phyloP scores from a whole-genome alignment of 1,140 invertebrate species.

The Centruroides sculpturatus region DNA sequence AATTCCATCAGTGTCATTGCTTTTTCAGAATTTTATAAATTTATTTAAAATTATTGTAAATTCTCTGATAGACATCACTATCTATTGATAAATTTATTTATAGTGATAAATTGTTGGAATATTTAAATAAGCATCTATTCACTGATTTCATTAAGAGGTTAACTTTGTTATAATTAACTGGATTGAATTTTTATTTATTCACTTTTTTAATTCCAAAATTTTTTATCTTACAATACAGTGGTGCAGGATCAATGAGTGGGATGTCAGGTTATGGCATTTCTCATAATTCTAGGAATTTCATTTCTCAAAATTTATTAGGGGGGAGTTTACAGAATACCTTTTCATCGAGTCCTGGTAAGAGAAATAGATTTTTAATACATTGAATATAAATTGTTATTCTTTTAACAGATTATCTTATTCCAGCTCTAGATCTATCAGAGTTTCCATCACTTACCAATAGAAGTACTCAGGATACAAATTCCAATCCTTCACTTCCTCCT shows the following conservation, averaged over 20 bases:
- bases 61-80: too few relatives aligned
- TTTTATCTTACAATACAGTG: background rate
- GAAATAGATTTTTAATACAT: background rate
- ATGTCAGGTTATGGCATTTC: conserved; percentile 11
- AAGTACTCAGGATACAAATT: conserved; percentile 40
- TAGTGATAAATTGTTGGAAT: too few relatives aligned
- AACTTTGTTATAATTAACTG: background rate
- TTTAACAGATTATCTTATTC: conserved; percentile 36
- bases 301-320: conserved; percentile 2
- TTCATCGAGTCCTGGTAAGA: conserved; percentile 13
- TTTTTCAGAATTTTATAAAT: too few relatives aligned
- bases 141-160: too few relatives aligned
- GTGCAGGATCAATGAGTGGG: conserved; percentile 11
- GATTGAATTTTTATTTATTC: background rate
- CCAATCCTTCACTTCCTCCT: conserved; percentile 52
- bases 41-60: too few relatives aligned
- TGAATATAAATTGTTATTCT: background rate
- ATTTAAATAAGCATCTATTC: too few relatives aligned
- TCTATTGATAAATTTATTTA: too few relatives aligned
- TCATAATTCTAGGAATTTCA: conserved; percentile 4
- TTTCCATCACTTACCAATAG: conserved; percentile 76
- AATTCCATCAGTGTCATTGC: too few relatives aligned
- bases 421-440: conserved; percentile 70
- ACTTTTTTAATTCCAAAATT: background rate
- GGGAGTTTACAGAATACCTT: conserved; percentile 9